Evolutionary conservation across 2,888 invertebrate genomes (phyloP), one percentile per base, ranked within the genome.

Genomic region (Polylopha cassiicola): DNA sequence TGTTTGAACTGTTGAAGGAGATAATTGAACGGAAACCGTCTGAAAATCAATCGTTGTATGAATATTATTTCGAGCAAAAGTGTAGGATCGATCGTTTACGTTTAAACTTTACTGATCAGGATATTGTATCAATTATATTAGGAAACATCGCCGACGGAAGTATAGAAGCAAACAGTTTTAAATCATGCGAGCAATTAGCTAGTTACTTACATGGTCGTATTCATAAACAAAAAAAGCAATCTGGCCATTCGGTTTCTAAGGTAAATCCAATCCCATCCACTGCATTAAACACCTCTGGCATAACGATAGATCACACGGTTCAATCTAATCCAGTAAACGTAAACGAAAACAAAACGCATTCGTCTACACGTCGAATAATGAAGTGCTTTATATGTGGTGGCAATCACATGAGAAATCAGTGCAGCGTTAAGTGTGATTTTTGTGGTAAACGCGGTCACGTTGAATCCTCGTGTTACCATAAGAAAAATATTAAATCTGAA

Each of bases 101-200:
- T 16, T 6, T 28, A 28, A 28, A 14, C 15, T 28, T 28, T 7
- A 15, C 28, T 11, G 15, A 28, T n/a, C 15, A 8, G 6, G 6
- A 14, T 16, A 28, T 11, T 7, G 15, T 8, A 5, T 14, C 28
- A 15, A 14, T 15, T n/a, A 28, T 15, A 14, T 6, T 14, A 7
- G n/a, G 15, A 11, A 6, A 41, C 2, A 15, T 34, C n/a, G 39
- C 37, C 1, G 44, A 41, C n/a, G 44, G 38, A 21, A 37, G 39
- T 8, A 44, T 34, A 2, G 41, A 39, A 1, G 38, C 39, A 14
- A 39, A 37, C 10, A 43, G 43, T 21, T 46, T 39, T 1, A 17
- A 42, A 15, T 42, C 39, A 11, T 30, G 29, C 4, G 3, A 8
- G 0, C 1, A 7, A 2, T 9, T 41, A 20, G 28, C 8, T 0